Evolutionary conservation across 2,888 invertebrate genomes (phyloP), one percentile per base, ranked within the genome.

Genomic region (Neuroscelio doddi): DNA sequence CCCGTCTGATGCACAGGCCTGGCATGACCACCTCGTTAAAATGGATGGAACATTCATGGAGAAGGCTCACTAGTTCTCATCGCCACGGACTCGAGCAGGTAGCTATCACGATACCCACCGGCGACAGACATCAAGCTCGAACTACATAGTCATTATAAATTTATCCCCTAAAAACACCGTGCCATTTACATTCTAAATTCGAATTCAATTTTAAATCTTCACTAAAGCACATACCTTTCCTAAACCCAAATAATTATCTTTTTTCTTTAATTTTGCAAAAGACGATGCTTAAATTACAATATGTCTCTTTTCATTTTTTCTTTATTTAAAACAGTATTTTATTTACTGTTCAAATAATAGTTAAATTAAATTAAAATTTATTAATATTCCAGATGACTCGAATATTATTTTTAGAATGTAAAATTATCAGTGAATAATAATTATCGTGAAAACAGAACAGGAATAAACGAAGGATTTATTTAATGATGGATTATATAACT

Each of bases 81-180:
- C 47, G 57, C 47, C 50, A 39, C 34, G 45, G 34, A 44, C 26
- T 34, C 45, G 55, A 21, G 52, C 44, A 47, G 64, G 57, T 57
- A 64, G 64, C 52, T 47, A 52, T 64, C 64, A 49, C 38, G 57
- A 52, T 64, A 57, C 52, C 57, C 52, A 57, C 42, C 51, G 52
- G 52, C 64, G 52, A 52, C 57, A 49, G 34, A 57, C 49, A 57
- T 64, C 57, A 52, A 52, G 36, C 52, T 52, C 30, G 17, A 41
- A 51, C 56, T 52, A 52, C 47, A 49, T 49, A 52, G 38, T 57
- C 44, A 64, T 57, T 57, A 64, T 46, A 64, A 64, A 64, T 57
- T 57, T 64, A 57, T 47, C 36, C 51, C 44, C 46, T 45, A 47
- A 52, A 63, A 47, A 63, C 45, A 45, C 10, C 27, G 39, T 14